A percentile compares a stretch with the other conserved stretches of the same genome.
Evolutionary conservation across 2,113 vertebrate genomes (phyloP).

Genomic region (Carassius auratus): DNA sequence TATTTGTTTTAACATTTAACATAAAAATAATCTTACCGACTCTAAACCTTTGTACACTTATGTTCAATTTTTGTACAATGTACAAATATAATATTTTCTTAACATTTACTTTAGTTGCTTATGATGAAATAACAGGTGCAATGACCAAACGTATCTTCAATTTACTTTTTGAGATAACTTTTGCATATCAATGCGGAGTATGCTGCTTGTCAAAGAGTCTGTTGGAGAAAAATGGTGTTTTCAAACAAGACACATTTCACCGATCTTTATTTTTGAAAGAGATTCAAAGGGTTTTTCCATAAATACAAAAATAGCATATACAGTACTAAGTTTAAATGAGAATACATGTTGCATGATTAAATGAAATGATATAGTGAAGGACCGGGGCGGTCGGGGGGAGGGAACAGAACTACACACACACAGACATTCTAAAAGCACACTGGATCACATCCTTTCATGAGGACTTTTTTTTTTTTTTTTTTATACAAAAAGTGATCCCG

Average conservation of each 20-base stretch:
- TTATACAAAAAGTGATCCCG: constrained; percentile 47
- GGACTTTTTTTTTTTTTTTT: constrained; percentile 17
- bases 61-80: no score
- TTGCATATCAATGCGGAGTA: neutral
- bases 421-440: constrained; percentile 26
- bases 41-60: no score
- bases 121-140: no score
- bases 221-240: neutral
- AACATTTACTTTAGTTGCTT: no score
- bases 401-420: neutral
- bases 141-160: neutral
- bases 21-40: no score
- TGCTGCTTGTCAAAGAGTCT: neutral
- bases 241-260: constrained; percentile 22
- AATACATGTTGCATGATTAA: constrained; percentile 32
- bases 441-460: constrained; percentile 8
- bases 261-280: constrained; percentile 34
- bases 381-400: neutral
- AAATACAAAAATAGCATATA: constrained; percentile 48
- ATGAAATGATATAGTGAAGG: neutral
- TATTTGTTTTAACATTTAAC: no score
- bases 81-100: no score
- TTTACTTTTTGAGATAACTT: neutral
- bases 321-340: constrained; percentile 34
- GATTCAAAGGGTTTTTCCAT: constrained; percentile 40